phyloP scores from a whole-genome alignment of 2,113 vertebrate species.

The Halcyon senegalensis region DNA sequence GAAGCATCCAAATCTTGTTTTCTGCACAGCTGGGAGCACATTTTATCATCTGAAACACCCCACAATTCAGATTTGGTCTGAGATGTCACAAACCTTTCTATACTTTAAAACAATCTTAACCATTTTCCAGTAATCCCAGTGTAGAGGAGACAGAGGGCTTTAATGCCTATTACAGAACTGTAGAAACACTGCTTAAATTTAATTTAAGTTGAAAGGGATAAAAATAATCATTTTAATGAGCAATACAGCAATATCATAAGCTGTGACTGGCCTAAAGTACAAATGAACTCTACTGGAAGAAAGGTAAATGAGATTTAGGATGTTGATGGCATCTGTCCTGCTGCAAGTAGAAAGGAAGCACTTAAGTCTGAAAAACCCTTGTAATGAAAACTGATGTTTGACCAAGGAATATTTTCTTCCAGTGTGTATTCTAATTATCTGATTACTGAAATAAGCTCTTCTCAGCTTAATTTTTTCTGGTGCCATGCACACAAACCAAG shows the following conservation, averaged over 20 bases:
- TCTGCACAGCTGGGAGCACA: not conserved
- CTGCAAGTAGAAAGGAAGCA: not conserved
- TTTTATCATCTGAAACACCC: not conserved
- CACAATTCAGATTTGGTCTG: not conserved
- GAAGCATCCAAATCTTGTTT: not conserved
- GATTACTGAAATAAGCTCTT: not conserved
- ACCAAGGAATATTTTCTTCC: not conserved
- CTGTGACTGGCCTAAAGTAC: not conserved
- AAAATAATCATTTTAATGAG: not conserved
- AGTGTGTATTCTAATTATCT: not conserved
- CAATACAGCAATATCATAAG: not conserved
- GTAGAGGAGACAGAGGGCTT: not conserved
- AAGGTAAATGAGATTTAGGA: not conserved
- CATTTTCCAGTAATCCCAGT: not conserved
- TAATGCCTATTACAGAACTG: not conserved
- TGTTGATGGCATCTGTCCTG: not conserved
- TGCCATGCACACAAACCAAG: not conserved
- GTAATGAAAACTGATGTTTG: not conserved
- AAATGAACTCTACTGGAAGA: not conserved
- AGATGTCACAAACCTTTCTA: not conserved
- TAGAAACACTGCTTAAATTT: not conserved
- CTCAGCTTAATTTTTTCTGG: not conserved
- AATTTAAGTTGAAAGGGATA: not conserved
- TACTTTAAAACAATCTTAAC: not conserved
- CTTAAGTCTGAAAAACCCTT: not conserved